Base-by-base conservation (phyloP, 2,888 invertebrate species). In the Yponomeuta sedellus region DNA sequence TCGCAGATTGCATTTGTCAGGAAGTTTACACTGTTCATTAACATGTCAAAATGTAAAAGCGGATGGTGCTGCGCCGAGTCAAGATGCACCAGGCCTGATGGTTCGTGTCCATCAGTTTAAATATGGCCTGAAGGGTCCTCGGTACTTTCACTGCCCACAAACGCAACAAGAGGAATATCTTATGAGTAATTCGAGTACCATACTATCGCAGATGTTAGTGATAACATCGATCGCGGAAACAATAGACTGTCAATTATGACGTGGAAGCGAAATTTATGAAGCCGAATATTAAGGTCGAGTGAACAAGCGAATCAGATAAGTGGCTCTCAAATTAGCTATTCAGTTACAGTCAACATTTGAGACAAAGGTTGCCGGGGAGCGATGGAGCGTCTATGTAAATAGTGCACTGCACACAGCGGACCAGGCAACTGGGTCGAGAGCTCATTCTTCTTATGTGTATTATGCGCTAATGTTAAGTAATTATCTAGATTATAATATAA, bases 221-320 rank as follows among this genome's bases (percentile, higher is more conserved):
- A 20, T 40, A 22, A 64, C 19, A 64, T 64, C 44, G 52, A 25
- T 64, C 40, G 12, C 39, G 39, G 77, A 80, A 76, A 86, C 88
- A 86, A 87, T 85, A 77, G 83, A 73, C 80, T 67, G 72, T 77
- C 72, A 70, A 73, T 73, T 75, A 81, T 85, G 81, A 85, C 80
- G 82, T 77, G 75, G 74, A 71, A 72, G 74, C 71, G 72, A 76
- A 82, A 80, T 85, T 85, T 83, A 85, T 85, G 79, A 80, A 80
- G 81, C 81, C 76, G 78, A 84, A 86, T 83, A 87, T 86, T 84
- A 80, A 84, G 86, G 86, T 87, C 82, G 81, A 78, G 77, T 83
- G 83, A 86, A 83, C 87, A 86, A 81, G 82, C 80, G 83, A 82
- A 88, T 88, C 86, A 85, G 86, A 89, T 88, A 86, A 83, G 78